Evolutionary conservation across 2,113 vertebrate species (phyloP), one percentile per base, ranked within the genome.

Genomic region (Pungitius pungitius): DNA sequence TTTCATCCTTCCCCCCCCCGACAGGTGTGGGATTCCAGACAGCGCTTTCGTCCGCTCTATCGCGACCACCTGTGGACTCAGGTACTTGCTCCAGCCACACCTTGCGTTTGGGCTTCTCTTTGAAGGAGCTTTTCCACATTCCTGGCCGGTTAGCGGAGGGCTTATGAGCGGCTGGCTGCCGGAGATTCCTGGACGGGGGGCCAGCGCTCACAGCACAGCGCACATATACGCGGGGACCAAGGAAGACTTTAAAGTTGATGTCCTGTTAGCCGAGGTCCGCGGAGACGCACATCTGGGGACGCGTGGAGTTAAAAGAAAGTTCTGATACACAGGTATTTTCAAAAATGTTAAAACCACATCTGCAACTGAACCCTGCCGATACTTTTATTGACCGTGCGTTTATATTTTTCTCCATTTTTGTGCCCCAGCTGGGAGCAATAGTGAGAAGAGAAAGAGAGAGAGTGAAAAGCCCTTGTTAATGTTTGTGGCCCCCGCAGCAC

Each of bases 181-280:
- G 81, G 82, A 91, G 86, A 88, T 88, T 90, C 79, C 88, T 93
- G 93, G 92, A 87, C 22, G 1, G 4, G n/a, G 18, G 57, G 89
- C 92, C 93, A 93, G 81, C 57, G 56, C 80, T 89, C 89, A 81
- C 77, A 90, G 82, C 79, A 76, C 77, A 67, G 43, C 52, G 74
- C 68, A 73, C 73, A 70, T 85, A 87, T 76, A 87, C 83, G 67
- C 8, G 30, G 74, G 70, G 76, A 89, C 80, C 64, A 86, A 86
- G 90, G 83, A 85, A 84, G 72, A 83, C 85, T 91, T 91, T 84
- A 87, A 88, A 87, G 80, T 91, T 92, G 92, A 92, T 89, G 91
- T 91, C 87, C 81, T 89, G 82, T 86, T 74, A 77, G 87, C 82
- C 73, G 82, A 81, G n/a, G n/a, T n/a, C 87, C 55, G 30, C 77